Evolutionary conservation across 1,140 invertebrate species (phyloP), one percentile per base, ranked within the genome.

Genomic region (Drosophila asahinai): DNA sequence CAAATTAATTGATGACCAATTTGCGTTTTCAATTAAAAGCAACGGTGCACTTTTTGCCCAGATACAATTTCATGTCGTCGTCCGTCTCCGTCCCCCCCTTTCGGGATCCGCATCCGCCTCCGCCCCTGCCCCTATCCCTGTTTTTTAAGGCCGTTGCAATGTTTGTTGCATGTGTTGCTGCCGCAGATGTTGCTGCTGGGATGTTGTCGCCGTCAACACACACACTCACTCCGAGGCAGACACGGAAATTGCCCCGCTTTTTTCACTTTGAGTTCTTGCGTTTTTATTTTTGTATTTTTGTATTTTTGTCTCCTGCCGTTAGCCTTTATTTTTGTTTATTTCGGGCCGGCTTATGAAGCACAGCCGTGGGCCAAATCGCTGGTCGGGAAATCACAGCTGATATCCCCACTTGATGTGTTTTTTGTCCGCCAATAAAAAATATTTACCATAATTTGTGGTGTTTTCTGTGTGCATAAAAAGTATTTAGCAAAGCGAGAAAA

Each of bases 1-100:
- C 84, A 89, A 89, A 89, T 89, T 89, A 89, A 89, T 89, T 89
- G 84, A 89, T 89, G 86, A 89, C 84, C 84, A 89, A 89, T 89
- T 89, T 89, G 84, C 86, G 84, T 89, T 89, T 89, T 89, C 84
- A 89, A 89, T 89, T 89, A 89, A 89, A 89, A 89, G 78, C 84
- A 89, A 80, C 81, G 86, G 86, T 65, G 71, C 81, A 89, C 67
- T 71, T 74, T 86, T 86, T 59, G 62, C 43, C 52, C 59, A 80
- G 81, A 83, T 86, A 81, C 78, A 63, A 81, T 86, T 86, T 86
- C 83, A 82, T 68, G 83, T 64, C 48, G 42, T 43, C 57, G 49
- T 63, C 47, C 27, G 8, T 25, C 22, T 2, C 22, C 22, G 54
- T 30, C 19, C 25, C 22, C n/a, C 42, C 15, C 12, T 47, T 22